phyloP scores from a whole-genome alignment of 1,140 invertebrate genomes.

The Idris sp. region DNA sequence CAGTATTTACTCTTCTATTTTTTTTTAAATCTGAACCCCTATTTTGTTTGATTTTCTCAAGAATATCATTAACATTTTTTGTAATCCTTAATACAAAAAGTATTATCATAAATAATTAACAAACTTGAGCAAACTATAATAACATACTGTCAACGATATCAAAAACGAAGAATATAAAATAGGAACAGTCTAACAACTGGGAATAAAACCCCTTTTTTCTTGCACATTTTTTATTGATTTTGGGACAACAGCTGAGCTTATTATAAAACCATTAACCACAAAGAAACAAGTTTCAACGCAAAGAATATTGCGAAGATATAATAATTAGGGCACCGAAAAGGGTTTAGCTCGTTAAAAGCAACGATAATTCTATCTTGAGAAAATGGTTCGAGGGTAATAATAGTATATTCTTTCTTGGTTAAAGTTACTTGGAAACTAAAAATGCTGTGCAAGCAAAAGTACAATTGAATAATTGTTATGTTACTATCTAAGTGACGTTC shows the following conservation, averaged over 20 bases:
- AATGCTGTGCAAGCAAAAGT: constrained; percentile 4
- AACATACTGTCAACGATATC: constrained; percentile 17
- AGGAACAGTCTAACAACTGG: constrained; percentile 63
- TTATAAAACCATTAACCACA: constrained; percentile 69
- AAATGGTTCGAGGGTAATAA: constrained; percentile 51
- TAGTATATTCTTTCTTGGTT: constrained; percentile 28
- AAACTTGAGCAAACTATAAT: constrained; percentile 8
- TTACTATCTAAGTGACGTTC: constrained; percentile 4
- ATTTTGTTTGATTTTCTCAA: too few relatives aligned
- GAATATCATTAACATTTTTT: too few relatives aligned
- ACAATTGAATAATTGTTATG: constrained; percentile 32
- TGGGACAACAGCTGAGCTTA: constrained; percentile 69
- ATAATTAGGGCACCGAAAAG: constrained; percentile 59
- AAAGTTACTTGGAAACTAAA: constrained; percentile 27
- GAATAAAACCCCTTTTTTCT: constrained; percentile 56
- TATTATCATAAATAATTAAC: too few relatives aligned
- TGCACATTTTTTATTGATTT: constrained; percentile 58
- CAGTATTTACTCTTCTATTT: too few relatives aligned
- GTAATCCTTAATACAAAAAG: too few relatives aligned
- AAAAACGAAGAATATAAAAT: constrained; percentile 35
- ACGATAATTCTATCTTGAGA: constrained; percentile 52
- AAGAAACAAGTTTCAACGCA: constrained; percentile 21
- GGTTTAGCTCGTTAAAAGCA: constrained; percentile 59
- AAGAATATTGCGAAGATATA: constrained; percentile 49
- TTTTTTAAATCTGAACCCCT: too few relatives aligned